phyloP scores from a whole-genome alignment of 2,888 invertebrate genomes.

The Spilosoma lubricipeda region DNA sequence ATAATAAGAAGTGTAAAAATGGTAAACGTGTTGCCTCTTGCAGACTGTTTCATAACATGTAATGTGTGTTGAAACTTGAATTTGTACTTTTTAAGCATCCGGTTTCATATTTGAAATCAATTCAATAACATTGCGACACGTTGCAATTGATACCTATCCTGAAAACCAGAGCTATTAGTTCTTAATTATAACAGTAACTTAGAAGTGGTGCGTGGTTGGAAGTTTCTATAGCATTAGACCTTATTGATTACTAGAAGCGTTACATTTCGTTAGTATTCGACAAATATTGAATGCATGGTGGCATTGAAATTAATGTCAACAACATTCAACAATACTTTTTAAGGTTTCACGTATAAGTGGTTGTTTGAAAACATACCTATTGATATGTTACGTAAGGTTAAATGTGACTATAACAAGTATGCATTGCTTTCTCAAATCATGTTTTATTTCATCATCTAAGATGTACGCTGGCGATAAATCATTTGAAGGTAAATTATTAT shows the following conservation, averaged over 20 bases:
- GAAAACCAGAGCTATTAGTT: slow-evolving; percentile 26
- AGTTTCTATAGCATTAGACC: slow-evolving; percentile 25
- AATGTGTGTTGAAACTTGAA: slow-evolving; percentile 51
- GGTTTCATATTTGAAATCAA: slow-evolving; percentile 43
- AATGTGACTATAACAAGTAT: background rate
- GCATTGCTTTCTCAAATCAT: background rate
- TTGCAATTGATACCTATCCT: slow-evolving; percentile 20
- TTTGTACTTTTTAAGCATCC: slow-evolving; percentile 52
- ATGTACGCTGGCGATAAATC: background rate
- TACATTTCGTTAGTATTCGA: slow-evolving; percentile 24
- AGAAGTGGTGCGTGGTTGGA: slow-evolving; percentile 26
- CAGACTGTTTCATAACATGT: slow-evolving; percentile 46
- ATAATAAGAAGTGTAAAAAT: slow-evolving; percentile 54
- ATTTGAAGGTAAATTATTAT: background rate
- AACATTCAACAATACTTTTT: slow-evolving; percentile 26
- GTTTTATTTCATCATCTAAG: background rate
- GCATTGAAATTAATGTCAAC: slow-evolving; percentile 27
- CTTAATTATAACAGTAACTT: slow-evolving; percentile 37
- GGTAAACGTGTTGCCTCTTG: slow-evolving; percentile 56
- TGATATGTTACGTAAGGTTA: background rate
- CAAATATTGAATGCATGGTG: slow-evolving; percentile 29
- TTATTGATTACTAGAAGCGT: slow-evolving; percentile 17
- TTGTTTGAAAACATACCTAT: background rate
- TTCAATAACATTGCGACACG: slow-evolving; percentile 31
- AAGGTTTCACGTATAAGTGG: background rate